phyloP scores from a whole-genome alignment of 2,888 invertebrate genomes.

The Eremobia ochroleuca region DNA sequence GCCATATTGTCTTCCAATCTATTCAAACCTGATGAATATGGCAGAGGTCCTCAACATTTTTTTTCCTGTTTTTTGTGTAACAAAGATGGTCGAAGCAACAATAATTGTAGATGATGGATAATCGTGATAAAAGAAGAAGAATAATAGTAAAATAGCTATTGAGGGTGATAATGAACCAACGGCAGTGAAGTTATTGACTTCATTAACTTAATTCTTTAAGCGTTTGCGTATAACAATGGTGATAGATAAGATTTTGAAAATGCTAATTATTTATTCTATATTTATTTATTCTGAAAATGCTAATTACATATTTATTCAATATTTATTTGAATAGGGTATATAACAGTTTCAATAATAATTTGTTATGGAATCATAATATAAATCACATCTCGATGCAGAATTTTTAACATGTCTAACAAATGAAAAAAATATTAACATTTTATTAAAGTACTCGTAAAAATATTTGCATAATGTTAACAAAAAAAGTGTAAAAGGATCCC shows the following conservation, averaged over 20 bases:
- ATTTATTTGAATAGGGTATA: neutral
- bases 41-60: slow-evolving; percentile 49
- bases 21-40: slow-evolving; percentile 61
- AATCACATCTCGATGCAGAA: neutral
- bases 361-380: neutral
- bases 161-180: neutral
- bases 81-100: slow-evolving; percentile 9
- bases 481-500: neutral
- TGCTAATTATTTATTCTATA: neutral
- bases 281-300: neutral
- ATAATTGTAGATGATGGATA: slow-evolving; percentile 10
- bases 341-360: neutral
- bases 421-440: neutral
- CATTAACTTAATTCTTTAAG: neutral
- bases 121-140: neutral
- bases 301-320: neutral
- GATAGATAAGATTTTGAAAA: neutral
- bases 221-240: neutral
- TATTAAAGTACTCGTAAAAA: neutral
- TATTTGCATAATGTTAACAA: neutral
- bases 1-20: slow-evolving; percentile 78
- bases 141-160: neutral
- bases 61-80: neutral
- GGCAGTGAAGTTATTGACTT: neutral
- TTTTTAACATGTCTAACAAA: neutral